Percentiles rank a stretch among this genome's conserved stretches.
Evolutionary conservation across 2,113 vertebrate species (phyloP).

Genomic region (Limnothrissa miodon): DNA sequence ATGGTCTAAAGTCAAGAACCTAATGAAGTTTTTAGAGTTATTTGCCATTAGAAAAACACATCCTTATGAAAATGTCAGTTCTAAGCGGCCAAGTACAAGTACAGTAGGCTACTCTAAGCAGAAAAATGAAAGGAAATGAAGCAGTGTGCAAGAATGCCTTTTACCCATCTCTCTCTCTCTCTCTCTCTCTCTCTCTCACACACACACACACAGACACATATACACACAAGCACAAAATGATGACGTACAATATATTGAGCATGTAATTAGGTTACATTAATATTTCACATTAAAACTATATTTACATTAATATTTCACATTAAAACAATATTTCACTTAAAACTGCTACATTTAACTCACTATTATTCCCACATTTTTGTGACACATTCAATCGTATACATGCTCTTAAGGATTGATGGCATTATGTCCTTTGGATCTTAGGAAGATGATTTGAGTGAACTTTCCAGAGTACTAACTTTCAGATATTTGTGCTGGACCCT

Average conservation of each 20-base stretch:
- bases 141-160: background rate
- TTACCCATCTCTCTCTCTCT: background rate
- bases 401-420: no score
- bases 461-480: no score
- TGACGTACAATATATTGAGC: background rate
- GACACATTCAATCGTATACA: no score
- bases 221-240: background rate
- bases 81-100: constrained; percentile 44
- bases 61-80: constrained; percentile 51
- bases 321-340: no score
- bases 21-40: constrained; percentile 47
- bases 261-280: background rate
- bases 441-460: no score
- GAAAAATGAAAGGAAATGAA: constrained; percentile 22
- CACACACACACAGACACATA: background rate
- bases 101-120: constrained; percentile 5
- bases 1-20: constrained; percentile 39
- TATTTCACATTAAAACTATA: no score
- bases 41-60: constrained; percentile 33
- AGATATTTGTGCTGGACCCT: no score
- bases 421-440: no score
- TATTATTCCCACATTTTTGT: no score
- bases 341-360: no score
- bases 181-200: no score
- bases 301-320: no score